Conservation (phyloP, 1,140 invertebrate genomes). For the Sycophila sp. region DNA sequence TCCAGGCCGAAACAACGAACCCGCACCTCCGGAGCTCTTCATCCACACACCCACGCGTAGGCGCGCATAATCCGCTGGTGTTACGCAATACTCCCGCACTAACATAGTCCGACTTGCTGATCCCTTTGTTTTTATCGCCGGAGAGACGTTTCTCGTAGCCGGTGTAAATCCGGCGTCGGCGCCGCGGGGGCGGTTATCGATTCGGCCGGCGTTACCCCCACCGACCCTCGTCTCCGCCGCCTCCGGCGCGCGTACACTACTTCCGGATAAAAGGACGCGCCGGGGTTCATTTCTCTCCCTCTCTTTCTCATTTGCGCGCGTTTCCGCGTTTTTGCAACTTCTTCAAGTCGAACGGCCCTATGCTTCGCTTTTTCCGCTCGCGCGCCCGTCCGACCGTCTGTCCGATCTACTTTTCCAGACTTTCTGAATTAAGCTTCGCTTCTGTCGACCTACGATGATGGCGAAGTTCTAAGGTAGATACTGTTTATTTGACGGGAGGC, state of each 20-base stretch:
- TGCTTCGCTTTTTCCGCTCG: not conserved
- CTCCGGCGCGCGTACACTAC: constrained; percentile 37
- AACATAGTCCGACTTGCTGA: too few relatives aligned
- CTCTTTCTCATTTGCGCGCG: not conserved
- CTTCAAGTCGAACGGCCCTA: not conserved
- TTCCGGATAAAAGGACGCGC: constrained; percentile 55
- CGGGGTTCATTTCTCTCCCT: constrained; percentile 22
- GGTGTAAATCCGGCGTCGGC: constrained; percentile 30
- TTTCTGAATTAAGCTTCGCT: not conserved
- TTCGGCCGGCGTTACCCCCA: constrained; percentile 48
- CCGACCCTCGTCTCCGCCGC: constrained; percentile 17
- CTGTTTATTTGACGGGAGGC: too few relatives aligned
- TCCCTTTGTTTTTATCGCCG: too few relatives aligned
- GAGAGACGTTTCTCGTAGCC: not conserved
- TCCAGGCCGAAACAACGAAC: too few relatives aligned
- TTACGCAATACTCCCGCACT: too few relatives aligned
- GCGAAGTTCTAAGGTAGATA: not conserved
- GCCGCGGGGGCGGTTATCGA: constrained; percentile 58
- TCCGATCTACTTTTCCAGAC: constrained; percentile 7
- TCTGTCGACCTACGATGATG: too few relatives aligned
- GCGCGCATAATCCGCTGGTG: too few relatives aligned
- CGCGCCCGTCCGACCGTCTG: not conserved
- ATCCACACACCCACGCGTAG: too few relatives aligned
- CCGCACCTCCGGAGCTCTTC: too few relatives aligned
- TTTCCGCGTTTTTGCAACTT: constrained; percentile 10